Base-by-base conservation (phyloP, 2,113 vertebrate genomes). In the Apistogramma diplotaenia region DNA sequence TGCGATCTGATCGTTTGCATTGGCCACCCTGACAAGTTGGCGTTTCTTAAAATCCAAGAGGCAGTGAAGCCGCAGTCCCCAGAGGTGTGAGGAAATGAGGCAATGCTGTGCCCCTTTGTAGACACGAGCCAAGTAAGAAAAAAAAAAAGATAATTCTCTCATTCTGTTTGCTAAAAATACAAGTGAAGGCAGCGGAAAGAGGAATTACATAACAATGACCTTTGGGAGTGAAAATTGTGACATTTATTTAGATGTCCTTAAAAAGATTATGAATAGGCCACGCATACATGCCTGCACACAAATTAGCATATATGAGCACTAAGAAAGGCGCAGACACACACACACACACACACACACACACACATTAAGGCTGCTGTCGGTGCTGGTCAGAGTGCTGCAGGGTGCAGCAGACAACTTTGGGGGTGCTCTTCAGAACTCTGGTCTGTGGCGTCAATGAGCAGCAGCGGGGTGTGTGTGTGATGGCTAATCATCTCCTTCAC, bases 1-100 rank as follows among this genome's bases (percentile, higher is more conserved):
- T 98, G 97, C 92, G 96, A 97, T 74, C 95, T 99, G 31, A 96
- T 93, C 62, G 74, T 97, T 76, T 95, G 94, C 76, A 96, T 98
- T 85, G 95, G 21, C 86, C 93, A 90, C 61, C 95, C 96, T 59
- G 18, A 82, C 80, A 95, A 92, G 81, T 57, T 62, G 70, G 89
- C 85, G 12, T 79, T 87, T 51, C 89, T 92, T 79, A 85, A 78
- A 85, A 49, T 74, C 85, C 90, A 92, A 78, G 86, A 91, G 83
- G 89, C 43, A 31, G 35, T 16, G 13, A 67, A 43, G 27, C 78
- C 86, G 18, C 56, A 35, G 27, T 72, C 79, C 4, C 27, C 37
- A 71, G 75, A 91, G 27, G 92, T 4, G 81, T 90, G 65, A 83
- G 60, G 54, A 76, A 27, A 18, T 7, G 27, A 93, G 83, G 87